Evolutionary conservation across 2,888 invertebrate genomes (phyloP), one percentile per base, ranked within the genome.

Genomic region (Agrochola litura): DNA sequence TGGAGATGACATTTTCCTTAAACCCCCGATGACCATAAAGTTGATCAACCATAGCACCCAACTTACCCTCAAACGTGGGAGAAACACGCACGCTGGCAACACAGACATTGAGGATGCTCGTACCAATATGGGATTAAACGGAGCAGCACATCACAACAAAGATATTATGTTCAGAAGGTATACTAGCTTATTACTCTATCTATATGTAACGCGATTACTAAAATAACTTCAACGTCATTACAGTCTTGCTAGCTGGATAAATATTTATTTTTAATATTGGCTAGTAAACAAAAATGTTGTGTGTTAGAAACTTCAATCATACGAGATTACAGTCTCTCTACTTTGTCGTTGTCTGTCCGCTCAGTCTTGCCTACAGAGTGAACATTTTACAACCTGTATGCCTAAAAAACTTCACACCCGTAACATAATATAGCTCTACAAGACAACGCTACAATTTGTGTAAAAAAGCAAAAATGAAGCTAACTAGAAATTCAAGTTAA

Each of bases 1-100:
- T n/a, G n/a, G n/a, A n/a, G n/a, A n/a, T n/a, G n/a, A 54, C 74
- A 73, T 78, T 84, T 86, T 86, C 83, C 83, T 78, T 75, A 73
- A 66, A 49, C 30, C 49, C 71, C 3, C 46, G 37, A 70, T 81
- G 64, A 61, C 69, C 71, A 72, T 85, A 85, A 82, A 85, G 46
- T 66, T 75, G 61, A 78, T 58, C 61, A 72, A n/a, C 68, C 63
- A 37, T 67, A 81, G 63, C 63, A 61, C 61, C 77, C 71, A n/a
- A 66, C 52, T 54, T 58, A 68, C 71, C 79, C 83, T 73, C 60
- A 78, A 82, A 78, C 56, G 75, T 63, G 60, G 64, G 54, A 78
- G 72, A 41, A 64, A 78, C 63, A 73, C 69, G 61, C 86, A 52
- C 71, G 52, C n/a, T 86, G 73, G 78, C 74, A 74, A 83, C 83